Evolutionary conservation across 2,888 invertebrate genomes (phyloP).

Genomic region (Hipparchia semele): DNA sequence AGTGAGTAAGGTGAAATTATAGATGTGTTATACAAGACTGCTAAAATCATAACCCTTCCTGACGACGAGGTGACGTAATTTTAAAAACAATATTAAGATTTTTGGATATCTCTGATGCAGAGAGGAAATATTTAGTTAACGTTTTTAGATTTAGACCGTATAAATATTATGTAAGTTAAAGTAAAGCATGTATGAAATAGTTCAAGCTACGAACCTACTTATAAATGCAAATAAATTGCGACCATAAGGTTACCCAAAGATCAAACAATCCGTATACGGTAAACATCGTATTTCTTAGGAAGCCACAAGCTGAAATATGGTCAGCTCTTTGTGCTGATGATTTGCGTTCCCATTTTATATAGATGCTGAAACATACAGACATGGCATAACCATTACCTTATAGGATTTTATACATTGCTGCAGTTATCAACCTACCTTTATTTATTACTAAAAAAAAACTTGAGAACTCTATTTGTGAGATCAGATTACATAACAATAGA

Average conservation of each 20-base stretch:
- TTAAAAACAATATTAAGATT: too few relatives aligned
- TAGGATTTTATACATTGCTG: conserved; percentile 2
- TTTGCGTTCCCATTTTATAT: conserved; percentile 44
- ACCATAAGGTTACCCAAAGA: conserved; percentile 39
- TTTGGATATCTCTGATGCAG: too few relatives aligned
- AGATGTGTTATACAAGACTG: too few relatives aligned
- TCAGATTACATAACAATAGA: too few relatives aligned
- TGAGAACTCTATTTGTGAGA: too few relatives aligned
- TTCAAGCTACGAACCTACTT: conserved; percentile 14
- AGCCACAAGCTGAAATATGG: conserved; percentile 49
- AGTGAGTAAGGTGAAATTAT: too few relatives aligned
- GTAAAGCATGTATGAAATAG: conserved; percentile 26
- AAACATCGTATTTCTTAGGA: conserved; percentile 45
- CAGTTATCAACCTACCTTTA: neutral
- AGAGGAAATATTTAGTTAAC: neutral
- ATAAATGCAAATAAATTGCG: conserved; percentile 37
- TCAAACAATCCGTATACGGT: conserved; percentile 46
- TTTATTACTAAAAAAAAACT: neutral
- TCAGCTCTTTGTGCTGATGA: conserved; percentile 44
- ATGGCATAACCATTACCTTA: conserved; percentile 16
- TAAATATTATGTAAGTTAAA: neutral
- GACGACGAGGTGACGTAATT: too few relatives aligned
- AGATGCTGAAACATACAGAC: conserved; percentile 39
- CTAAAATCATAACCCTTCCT: too few relatives aligned
- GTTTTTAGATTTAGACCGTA: too few relatives aligned